Percentiles rank a stretch among this genome's conserved stretches.
Conservation (phyloP, 2,797 vertebrate genomes). For the Choloepus didactylus region DNA sequence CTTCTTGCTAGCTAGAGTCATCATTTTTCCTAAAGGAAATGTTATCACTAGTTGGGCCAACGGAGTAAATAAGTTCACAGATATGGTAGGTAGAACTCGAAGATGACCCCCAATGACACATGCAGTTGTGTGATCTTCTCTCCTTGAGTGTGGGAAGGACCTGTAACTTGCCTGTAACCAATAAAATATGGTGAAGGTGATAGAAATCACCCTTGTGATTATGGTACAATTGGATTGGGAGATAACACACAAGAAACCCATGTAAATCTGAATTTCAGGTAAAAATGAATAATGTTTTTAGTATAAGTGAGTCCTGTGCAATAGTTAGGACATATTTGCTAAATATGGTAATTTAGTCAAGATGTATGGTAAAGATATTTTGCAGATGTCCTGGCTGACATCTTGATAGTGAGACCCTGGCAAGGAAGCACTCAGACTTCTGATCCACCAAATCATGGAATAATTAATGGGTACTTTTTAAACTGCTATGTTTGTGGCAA, state of each 20-base stretch:
- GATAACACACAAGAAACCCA: neutral
- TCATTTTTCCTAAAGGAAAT: neutral
- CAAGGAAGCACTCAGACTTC: neutral
- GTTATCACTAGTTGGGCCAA: neutral
- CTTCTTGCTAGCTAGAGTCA: neutral
- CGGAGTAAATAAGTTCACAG: neutral
- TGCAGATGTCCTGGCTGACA: neutral
- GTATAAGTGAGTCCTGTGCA: neutral
- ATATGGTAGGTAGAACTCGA: neutral
- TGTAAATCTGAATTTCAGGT: constrained; percentile 15
- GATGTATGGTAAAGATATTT: neutral
- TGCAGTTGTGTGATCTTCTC: too few species aligned
- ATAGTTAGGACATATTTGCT: neutral
- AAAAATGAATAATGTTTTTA: neutral
- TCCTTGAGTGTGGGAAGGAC: neutral
- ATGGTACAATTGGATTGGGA: neutral
- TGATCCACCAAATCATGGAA: neutral
- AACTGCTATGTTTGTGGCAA: neutral
- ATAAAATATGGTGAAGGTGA: neutral
- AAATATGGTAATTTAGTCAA: neutral
- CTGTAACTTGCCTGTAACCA: neutral
- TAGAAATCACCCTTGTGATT: neutral
- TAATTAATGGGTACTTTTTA: neutral
- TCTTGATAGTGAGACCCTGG: neutral
- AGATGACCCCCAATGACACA: neutral